Percentiles rank a stretch among this genome's conserved stretches.
Evolutionary conservation across 2,113 vertebrate genomes (phyloP).

Genomic region (Rhadina sibilatrix): DNA sequence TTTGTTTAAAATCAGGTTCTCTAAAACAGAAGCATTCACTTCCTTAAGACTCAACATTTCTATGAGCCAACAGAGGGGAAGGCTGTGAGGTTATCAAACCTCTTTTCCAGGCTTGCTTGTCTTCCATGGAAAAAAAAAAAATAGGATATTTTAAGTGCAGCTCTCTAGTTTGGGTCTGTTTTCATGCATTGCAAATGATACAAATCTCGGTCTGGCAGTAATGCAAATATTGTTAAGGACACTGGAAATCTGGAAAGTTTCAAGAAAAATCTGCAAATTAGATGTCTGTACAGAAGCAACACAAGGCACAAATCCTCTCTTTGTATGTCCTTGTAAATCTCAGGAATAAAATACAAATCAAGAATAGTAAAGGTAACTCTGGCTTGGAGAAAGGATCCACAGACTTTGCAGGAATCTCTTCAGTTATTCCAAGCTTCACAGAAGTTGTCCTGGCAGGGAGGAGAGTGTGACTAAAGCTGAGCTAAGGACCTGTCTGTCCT

Average conservation of each 20-base stretch:
- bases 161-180: neutral
- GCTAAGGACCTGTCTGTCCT: neutral
- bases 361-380: neutral
- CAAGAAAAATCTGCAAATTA: neutral
- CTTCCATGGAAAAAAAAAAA: neutral
- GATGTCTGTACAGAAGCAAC: neutral
- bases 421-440: neutral
- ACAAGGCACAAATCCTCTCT: neutral
- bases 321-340: neutral
- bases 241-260: neutral
- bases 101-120: neutral
- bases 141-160: neutral
- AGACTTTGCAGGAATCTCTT: neutral
- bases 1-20: neutral
- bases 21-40: neutral
- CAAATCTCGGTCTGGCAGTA: neutral
- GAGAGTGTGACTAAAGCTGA: neutral
- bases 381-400: neutral
- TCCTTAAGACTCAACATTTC: neutral
- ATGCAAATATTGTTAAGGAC: neutral
- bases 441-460: neutral
- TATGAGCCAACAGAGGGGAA: neutral
- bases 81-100: neutral
- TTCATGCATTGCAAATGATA: neutral
- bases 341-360: neutral